Conservation (phyloP, 1,140 invertebrate genomes). For the Trichonephila clavipes region DNA sequence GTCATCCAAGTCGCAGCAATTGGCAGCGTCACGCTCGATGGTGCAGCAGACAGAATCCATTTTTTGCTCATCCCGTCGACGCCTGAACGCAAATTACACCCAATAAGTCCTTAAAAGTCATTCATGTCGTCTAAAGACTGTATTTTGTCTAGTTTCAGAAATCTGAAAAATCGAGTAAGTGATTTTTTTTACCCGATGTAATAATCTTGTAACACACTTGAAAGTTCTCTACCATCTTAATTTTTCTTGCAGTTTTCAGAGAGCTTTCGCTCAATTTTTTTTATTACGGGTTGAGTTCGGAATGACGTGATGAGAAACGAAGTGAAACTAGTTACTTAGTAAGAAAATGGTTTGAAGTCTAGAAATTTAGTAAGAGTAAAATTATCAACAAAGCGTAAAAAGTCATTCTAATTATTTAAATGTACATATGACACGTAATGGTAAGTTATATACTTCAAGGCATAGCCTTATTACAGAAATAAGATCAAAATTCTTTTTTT, state of each 20-base stretch:
- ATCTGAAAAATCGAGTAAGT: slow-evolving; percentile 7
- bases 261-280: neutral
- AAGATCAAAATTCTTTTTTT: no score
- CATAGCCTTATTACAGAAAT: no score
- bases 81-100: neutral
- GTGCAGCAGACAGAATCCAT: slow-evolving; percentile 5
- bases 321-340: no score
- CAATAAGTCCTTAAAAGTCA: slow-evolving; percentile 9
- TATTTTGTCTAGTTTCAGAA: neutral
- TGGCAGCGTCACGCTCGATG: neutral
- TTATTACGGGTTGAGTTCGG: neutral
- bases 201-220: neutral
- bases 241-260: neutral
- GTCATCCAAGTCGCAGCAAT: neutral
- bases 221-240: neutral
- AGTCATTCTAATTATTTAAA: no score
- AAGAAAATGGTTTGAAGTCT: no score
- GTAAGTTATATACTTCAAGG: no score
- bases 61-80: neutral
- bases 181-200: neutral
- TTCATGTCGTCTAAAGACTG: slow-evolving; percentile 1
- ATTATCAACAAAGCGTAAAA: no score
- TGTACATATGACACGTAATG: no score
- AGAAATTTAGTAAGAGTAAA: no score
- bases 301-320: neutral